Base-by-base conservation (phyloP, 2,797 vertebrate species). In the Pangasius mekongensis region DNA sequence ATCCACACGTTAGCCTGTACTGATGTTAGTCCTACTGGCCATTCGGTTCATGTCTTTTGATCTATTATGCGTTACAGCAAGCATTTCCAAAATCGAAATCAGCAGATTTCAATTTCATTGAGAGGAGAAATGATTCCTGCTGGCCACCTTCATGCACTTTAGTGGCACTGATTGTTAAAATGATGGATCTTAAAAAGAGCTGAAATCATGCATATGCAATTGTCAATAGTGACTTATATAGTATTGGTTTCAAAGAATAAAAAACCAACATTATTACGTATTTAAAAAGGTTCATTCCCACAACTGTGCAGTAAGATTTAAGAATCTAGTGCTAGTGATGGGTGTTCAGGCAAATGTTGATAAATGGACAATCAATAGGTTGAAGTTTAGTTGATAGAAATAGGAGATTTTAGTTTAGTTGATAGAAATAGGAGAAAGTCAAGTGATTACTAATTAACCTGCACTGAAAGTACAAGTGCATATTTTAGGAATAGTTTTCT, bases 111-210 rank as follows among this genome's bases (percentile, higher is more conserved):
- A 77, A 83, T 86, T 83, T 83, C 33, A 76, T 54, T 76, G 54
- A n/a, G 30, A 69, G 52, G 62, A 60, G 73, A 85, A 85, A 85
- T 85, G 52, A 81, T 81, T 78, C 47, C 64, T n/a, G 33, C 77
- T 78, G 58, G 39, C 78, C 39, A 47, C 24, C 76, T n/a, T 83
- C 89, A 88, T 90, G 91, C 91, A 90, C 39, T 78, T 39, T 22
- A 77, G 22, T 83, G 74, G n/a, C 56, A 69, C 47, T 86, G 30
- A 71, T 85, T 27, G 62, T 20, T 30, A 71, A 77, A 66, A 85
- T 71, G 27, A 80, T 84, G 33, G 33, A 60, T 27, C 10, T 77
- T 67, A 74, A 71, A 82, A 52, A 39, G 36, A 74, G 56, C 43
- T 64, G 16, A 81, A 76, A 67, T 67, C 85, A 89, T 89, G 85